Percentiles rank a stretch among this genome's conserved stretches.
phyloP scores from a whole-genome alignment of 2,797 vertebrate genomes.

The Pseudomugil tenellus region DNA sequence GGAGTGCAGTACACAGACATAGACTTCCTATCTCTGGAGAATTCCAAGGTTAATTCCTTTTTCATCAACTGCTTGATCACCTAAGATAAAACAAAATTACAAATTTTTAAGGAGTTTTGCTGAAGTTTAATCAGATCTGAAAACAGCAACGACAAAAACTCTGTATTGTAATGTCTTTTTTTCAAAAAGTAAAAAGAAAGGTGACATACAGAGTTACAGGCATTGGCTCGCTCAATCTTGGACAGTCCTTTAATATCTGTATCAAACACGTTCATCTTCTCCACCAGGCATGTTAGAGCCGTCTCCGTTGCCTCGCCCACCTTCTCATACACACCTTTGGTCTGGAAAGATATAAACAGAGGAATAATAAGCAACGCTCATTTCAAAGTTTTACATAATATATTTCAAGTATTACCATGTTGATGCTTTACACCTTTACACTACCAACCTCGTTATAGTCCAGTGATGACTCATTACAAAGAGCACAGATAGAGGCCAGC shows the following conservation, averaged over 20 bases:
- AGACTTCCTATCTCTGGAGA: slow-evolving; percentile 96
- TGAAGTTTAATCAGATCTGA: too few species aligned
- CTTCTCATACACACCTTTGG: slow-evolving; percentile 95
- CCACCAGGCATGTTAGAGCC: slow-evolving; percentile 93
- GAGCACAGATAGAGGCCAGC: slow-evolving; percentile 94
- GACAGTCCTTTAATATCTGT: slow-evolving; percentile 90
- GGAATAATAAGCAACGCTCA: too few species aligned
- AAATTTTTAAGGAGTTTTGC: too few species aligned
- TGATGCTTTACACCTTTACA: too few species aligned
- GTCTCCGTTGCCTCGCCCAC: slow-evolving; percentile 98
- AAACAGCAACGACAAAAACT: too few species aligned
- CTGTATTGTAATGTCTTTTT: too few species aligned
- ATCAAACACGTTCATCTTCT: slow-evolving; percentile 99
- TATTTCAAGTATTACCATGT: too few species aligned
- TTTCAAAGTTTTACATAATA: too few species aligned
- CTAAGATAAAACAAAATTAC: too few species aligned
- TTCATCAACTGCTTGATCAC: slow-evolving; percentile 98
- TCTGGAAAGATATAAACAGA: slow-evolving; percentile 72
- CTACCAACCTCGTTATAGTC: slow-evolving; percentile 93
- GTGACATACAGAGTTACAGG: slow-evolving; percentile 97
- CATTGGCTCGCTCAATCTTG: slow-evolving; percentile 94
- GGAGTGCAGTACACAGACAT: slow-evolving; percentile 98
- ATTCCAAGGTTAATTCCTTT: slow-evolving; percentile 97
- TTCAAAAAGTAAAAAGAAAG: too few species aligned
- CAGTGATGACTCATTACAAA: slow-evolving; percentile 97